These are phyloP conservation scores for Hylia prasina DNA, from an alignment of 2,113 vertebrate genomes.

Conservation along the genomic window DNA sequence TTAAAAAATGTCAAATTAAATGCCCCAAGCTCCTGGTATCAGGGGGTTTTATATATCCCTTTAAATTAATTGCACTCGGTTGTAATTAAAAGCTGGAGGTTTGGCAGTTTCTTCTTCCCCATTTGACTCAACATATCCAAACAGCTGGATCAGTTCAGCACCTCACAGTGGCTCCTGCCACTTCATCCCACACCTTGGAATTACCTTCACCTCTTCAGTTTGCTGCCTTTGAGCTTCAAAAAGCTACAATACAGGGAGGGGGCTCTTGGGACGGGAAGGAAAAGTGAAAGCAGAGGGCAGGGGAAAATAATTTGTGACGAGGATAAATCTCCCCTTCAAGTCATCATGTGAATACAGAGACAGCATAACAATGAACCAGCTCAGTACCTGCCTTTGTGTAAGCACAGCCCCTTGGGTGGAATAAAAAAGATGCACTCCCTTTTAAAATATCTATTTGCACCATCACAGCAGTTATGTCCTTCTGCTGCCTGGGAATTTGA, in stretches of 20 bases:
- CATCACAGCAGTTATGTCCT: neutral
- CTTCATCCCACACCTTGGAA: neutral
- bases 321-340: neutral
- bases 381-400: neutral
- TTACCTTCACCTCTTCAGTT: neutral
- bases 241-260: neutral
- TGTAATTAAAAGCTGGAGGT: neutral
- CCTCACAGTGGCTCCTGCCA: neutral
- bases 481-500: neutral
- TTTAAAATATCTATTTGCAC: neutral
- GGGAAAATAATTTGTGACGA: neutral
- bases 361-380: neutral
- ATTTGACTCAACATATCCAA: neutral
- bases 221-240: neutral
- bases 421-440: neutral
- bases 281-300: neutral
- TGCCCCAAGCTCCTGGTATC: neutral
- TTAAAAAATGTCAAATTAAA: neutral
- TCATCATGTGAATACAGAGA: neutral
- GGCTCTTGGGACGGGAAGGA: neutral
- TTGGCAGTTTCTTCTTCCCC: neutral
- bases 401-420: neutral
- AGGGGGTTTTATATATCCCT: neutral
- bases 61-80: neutral
- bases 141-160: neutral